Percentiles rank a stretch among this genome's conserved stretches.
These are phyloP conservation scores for Luscinia luscinia DNA, from an alignment of 2,797 vertebrate genomes.

Conservation along the genomic window DNA sequence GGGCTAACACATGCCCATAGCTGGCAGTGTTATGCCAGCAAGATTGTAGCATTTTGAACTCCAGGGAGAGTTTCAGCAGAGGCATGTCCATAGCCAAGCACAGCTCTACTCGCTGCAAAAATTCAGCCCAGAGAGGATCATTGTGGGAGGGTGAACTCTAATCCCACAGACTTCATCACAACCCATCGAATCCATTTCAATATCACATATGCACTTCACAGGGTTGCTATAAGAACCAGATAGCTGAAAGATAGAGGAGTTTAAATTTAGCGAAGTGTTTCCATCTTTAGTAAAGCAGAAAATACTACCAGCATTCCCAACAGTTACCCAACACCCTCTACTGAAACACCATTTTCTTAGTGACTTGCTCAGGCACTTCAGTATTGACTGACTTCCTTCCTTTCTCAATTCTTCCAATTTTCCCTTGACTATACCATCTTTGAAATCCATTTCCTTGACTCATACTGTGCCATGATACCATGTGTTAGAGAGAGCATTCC, in stretches of 20 bases:
- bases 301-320: background rate
- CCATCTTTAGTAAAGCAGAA: slow-evolving; percentile 7
- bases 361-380: background rate
- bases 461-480: background rate
- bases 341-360: background rate
- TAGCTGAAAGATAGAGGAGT: background rate
- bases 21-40: background rate
- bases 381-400: background rate
- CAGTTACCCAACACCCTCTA: background rate
- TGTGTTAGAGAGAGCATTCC: background rate
- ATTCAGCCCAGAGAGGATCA: background rate
- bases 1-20: background rate
- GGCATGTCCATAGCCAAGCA: background rate
- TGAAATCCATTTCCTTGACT: background rate
- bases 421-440: background rate
- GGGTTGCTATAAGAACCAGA: background rate
- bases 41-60: background rate
- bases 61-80: background rate
- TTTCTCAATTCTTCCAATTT: background rate
- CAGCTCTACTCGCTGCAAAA: background rate
- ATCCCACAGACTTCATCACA: background rate
- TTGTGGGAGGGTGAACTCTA: background rate
- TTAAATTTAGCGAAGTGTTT: slow-evolving; percentile 24
- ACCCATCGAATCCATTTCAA: background rate
- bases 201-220: background rate